These are phyloP conservation scores for Elachura formosa DNA, from an alignment of 2,113 vertebrate genomes.

Conservation along the genomic window DNA sequence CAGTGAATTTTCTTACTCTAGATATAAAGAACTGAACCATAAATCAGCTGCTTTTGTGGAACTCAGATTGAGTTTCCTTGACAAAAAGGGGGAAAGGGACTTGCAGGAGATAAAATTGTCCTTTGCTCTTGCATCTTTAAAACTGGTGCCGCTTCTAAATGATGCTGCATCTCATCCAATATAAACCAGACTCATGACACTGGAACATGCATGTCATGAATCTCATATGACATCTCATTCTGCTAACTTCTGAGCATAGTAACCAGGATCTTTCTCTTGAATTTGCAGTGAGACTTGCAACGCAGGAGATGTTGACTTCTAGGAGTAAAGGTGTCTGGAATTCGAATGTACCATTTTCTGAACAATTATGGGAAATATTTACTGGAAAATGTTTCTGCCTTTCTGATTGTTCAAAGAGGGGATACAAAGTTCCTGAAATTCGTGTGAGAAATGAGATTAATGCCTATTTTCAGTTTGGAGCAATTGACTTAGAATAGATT, in stretches of 20 bases:
- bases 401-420: constrained; percentile 56
- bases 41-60: background rate
- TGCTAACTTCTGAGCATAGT: background rate
- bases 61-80: background rate
- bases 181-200: background rate
- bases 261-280: constrained; percentile 8
- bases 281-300: constrained; percentile 6
- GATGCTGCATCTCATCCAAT: background rate
- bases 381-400: constrained; percentile 47
- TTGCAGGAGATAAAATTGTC: background rate
- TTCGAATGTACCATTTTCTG: background rate
- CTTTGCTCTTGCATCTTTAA: background rate
- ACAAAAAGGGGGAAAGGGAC: background rate
- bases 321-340: constrained; percentile 38
- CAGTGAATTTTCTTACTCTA: background rate
- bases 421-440: constrained; percentile 47
- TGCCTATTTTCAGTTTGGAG: background rate
- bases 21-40: background rate
- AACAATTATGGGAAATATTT: constrained; percentile 67
- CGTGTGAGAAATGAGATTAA: background rate
- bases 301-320: constrained; percentile 41
- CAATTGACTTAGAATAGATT: background rate
- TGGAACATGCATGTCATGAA: background rate
- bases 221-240: background rate
- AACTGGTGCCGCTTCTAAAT: background rate